Evolutionary conservation across 1,140 invertebrate species (phyloP).

Genomic region (Cyclargus thomasi): DNA sequence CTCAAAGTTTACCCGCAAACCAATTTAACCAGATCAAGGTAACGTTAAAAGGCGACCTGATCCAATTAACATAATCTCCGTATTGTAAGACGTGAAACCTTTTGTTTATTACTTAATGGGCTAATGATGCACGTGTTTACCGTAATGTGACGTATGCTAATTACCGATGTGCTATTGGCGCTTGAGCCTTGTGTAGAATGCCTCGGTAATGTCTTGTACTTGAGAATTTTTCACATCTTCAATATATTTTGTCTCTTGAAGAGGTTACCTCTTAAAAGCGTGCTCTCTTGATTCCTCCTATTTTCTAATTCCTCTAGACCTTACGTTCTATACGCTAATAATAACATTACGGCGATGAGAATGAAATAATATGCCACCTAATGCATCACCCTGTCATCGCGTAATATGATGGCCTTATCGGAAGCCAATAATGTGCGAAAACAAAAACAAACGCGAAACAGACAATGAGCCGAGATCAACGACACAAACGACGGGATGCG

Average conservation of each 20-base stretch:
- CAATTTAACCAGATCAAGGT: constrained; percentile 4
- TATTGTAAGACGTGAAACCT: constrained; percentile 6
- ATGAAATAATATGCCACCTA: neutral
- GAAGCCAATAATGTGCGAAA: constrained; percentile 17
- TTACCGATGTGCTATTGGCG: neutral
- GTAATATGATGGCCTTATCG: constrained; percentile 17
- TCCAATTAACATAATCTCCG: constrained; percentile 6
- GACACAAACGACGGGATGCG: constrained; percentile 52
- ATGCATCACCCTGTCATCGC: neutral
- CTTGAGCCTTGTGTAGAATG: neutral
- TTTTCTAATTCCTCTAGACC: neutral
- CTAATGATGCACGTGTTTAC: neutral
- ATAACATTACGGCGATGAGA: neutral
- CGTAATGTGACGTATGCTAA: neutral
- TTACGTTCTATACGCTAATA: neutral
- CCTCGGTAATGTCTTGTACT: neutral
- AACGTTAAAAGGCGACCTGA: neutral
- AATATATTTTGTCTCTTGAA: neutral
- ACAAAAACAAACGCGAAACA: constrained; percentile 40
- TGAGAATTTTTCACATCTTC: neutral
- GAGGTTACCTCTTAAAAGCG: neutral
- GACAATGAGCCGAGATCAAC: constrained; percentile 58
- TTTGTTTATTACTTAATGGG: constrained; percentile 3
- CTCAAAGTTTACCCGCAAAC: constrained; percentile 3
- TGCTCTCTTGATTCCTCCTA: neutral